phyloP scores from a whole-genome alignment of 2,888 invertebrate species.

The Gasteruption jaculator region DNA sequence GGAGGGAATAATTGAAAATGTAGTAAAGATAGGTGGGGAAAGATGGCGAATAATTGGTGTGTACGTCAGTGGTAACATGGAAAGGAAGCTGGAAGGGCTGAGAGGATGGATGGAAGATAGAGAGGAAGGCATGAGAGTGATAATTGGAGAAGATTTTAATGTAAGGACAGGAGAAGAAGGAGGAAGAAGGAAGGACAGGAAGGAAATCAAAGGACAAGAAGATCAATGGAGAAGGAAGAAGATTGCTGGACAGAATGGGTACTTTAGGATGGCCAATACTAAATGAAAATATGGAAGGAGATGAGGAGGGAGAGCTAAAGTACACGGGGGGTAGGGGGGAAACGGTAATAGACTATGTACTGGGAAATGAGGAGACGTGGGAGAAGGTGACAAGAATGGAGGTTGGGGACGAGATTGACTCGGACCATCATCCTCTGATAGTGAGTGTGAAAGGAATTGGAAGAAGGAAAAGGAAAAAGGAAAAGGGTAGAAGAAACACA shows the following conservation, averaged over 20 bases:
- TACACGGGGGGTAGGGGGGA: not conserved
- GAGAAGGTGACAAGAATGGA: constrained; percentile 3
- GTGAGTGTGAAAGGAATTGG: too few relatives aligned
- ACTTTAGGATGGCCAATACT: not conserved
- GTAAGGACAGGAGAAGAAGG: constrained; percentile 3
- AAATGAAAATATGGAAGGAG: not conserved
- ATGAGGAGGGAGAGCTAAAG: constrained; percentile 6
- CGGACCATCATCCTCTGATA: too few relatives aligned
- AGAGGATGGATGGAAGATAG: not conserved
- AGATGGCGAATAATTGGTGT: not conserved
- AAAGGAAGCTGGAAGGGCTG: too few relatives aligned
- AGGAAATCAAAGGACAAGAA: constrained; percentile 4
- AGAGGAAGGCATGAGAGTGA: not conserved
- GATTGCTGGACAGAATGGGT: not conserved
- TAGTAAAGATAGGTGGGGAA: too few relatives aligned
- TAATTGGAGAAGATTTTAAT: not conserved
- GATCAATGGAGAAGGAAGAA: constrained; percentile 1
- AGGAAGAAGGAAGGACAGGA: not conserved
- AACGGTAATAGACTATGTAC: constrained; percentile 6
- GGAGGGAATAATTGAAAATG: too few relatives aligned
- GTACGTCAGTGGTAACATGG: not conserved
- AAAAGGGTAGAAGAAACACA: too few relatives aligned
- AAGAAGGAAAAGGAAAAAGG: too few relatives aligned
- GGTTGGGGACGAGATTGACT: not conserved
- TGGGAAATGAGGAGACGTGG: not conserved